phyloP scores from a whole-genome alignment of 2,113 vertebrate species.

The Tauraco erythrolophus region DNA sequence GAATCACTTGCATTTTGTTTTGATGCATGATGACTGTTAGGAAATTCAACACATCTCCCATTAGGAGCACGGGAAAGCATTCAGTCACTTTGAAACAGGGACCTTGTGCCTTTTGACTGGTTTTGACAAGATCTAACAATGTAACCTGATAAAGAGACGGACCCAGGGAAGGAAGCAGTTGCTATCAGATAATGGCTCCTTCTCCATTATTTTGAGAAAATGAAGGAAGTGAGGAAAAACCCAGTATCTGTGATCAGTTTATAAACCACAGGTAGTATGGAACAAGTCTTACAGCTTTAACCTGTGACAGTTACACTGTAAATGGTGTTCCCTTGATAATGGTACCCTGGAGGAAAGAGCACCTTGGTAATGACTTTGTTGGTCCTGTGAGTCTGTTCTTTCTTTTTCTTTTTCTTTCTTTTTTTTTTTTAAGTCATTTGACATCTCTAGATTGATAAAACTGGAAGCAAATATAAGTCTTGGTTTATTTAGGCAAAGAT shows the following conservation, averaged over 20 bases:
- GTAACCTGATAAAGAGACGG: neutral
- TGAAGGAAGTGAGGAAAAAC: neutral
- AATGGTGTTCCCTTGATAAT: neutral
- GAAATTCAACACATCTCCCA: neutral
- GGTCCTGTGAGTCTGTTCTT: neutral
- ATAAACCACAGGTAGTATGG: neutral
- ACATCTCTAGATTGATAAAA: neutral
- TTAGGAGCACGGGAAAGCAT: neutral
- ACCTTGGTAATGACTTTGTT: neutral
- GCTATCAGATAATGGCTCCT: neutral
- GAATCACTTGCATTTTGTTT: neutral
- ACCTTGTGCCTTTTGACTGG: neutral
- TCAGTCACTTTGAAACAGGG: neutral
- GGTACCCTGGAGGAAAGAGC: neutral
- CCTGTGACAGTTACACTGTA: neutral
- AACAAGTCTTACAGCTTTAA: neutral
- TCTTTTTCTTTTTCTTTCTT: neutral
- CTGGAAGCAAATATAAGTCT: neutral
- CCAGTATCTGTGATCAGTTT: neutral
- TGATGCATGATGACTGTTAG: neutral
- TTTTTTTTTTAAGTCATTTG: neutral
- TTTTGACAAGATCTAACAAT: neutral
- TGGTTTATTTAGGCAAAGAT: neutral
- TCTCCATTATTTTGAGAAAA: neutral
- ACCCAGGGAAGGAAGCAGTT: fast-evolving